phyloP scores from a whole-genome alignment of 2,888 invertebrate genomes.

The Allygus modestus region DNA sequence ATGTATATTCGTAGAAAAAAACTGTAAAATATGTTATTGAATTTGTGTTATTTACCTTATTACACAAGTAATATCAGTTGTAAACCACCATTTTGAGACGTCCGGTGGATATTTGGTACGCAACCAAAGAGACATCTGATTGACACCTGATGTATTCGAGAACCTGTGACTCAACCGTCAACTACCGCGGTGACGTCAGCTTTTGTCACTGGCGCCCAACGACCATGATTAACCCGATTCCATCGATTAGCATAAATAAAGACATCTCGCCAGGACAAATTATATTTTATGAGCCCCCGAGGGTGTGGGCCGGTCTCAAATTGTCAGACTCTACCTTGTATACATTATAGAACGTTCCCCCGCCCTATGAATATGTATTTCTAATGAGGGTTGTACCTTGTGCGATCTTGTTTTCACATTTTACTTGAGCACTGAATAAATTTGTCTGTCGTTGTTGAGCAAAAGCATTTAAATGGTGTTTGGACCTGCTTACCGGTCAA shows the following conservation, averaged over 20 bases:
- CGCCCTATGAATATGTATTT: constrained; percentile 39
- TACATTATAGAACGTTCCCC: constrained; percentile 40
- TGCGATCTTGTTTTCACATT: constrained; percentile 49
- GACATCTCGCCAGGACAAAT: constrained; percentile 50
- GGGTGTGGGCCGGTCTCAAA: constrained; percentile 42
- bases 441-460: constrained; percentile 3
- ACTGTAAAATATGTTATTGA: too few species aligned
- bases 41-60: too few species aligned
- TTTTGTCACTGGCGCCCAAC: constrained; percentile 29
- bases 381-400: constrained; percentile 34
- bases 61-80: too few species aligned
- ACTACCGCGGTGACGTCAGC: constrained; percentile 30
- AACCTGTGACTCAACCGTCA: constrained; percentile 7
- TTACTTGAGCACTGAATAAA: constrained; percentile 38
- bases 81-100: too few species aligned
- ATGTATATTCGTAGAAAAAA: too few species aligned
- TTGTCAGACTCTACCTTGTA: constrained; percentile 42
- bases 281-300: constrained; percentile 35
- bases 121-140: too few species aligned
- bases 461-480: not conserved
- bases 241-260: constrained; percentile 54
- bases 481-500: not conserved
- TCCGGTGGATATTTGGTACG: too few species aligned
- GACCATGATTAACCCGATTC: constrained; percentile 35
- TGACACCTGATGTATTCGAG: not conserved